Evolutionary conservation across 2,797 vertebrate species (phyloP).

Genomic region (Simalia tracyae): DNA sequence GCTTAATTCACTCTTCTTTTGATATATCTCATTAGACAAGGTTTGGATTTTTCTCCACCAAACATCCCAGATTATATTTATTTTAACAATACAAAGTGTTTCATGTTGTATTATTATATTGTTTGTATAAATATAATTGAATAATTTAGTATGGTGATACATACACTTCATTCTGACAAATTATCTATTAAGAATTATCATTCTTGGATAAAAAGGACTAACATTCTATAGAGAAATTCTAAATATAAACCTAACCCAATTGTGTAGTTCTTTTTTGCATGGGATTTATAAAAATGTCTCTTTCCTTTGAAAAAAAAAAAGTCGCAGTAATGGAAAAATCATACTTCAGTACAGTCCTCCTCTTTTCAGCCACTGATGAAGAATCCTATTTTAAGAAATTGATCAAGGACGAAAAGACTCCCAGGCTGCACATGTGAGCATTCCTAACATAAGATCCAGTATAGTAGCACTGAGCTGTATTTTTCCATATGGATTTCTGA

Average conservation of each 20-base stretch:
- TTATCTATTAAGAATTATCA: slow-evolving; percentile 51
- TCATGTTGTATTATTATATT: slow-evolving; percentile 38
- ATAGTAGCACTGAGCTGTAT: slow-evolving; percentile 76
- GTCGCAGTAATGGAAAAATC: slow-evolving; percentile 84
- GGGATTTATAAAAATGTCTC: slow-evolving; percentile 72
- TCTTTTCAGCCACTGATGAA: slow-evolving; percentile 98
- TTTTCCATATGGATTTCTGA: slow-evolving; percentile 77
- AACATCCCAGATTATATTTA: slow-evolving; percentile 39
- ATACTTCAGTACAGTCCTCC: slow-evolving; percentile 97
- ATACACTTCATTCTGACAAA: slow-evolving; percentile 52
- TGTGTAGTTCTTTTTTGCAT: slow-evolving; percentile 73
- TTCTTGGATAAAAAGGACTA: slow-evolving; percentile 59
- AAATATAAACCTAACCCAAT: slow-evolving; percentile 66
- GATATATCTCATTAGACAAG: slow-evolving; percentile 61
- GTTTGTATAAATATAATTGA: slow-evolving; percentile 16
- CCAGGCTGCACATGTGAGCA: slow-evolving; percentile 75
- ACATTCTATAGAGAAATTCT: slow-evolving; percentile 54
- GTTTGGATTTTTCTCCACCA: slow-evolving; percentile 19
- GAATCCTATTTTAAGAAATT: slow-evolving; percentile 98
- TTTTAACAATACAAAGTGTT: slow-evolving; percentile 49
- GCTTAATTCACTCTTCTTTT: slow-evolving; percentile 67
- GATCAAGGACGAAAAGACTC: slow-evolving; percentile 84
- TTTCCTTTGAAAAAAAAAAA: slow-evolving; percentile 68
- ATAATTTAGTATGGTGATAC: slow-evolving; percentile 41
- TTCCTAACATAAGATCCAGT: slow-evolving; percentile 78